Base-by-base conservation (phyloP, 2,113 vertebrate species). In the Terrapene triunguis region DNA sequence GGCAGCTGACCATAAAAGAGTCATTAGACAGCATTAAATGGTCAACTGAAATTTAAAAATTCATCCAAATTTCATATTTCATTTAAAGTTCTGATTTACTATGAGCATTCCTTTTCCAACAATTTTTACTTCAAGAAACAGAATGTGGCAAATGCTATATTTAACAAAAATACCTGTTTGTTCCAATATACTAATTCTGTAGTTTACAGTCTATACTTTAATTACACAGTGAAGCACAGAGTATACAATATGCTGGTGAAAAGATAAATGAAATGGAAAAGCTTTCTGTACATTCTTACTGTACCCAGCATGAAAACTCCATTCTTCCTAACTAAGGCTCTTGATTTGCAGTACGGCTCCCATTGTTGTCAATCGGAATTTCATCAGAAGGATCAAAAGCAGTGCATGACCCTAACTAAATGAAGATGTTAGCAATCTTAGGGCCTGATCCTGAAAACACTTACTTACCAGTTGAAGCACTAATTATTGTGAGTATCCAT, bases 141-240 rank as follows among this genome's bases (percentile, higher is more conserved):
- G 55, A 57, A 62, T 81, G 72, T 81, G 81, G 47, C 55, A 89
- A 95, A 91, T 59, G 85, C 10, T 74, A 42, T 9, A 57, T 57
- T 94, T 79, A 72, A 47, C 48, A 74, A 88, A 57, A 96, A 82
- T 48, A 94, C 84, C 65, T 94, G 87, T 84, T 95, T 83, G 69
- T 57, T 97, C 82, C 54, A 87, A 55, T 76, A 87, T 42, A 82
- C 59, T 57, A 90, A 10, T 55, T 24, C 22, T 92, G 65, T 47
- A 93, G 84, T 82, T 96, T 93, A 88, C n/a, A 89, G 94, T 94
- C 89, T 95, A 62, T 79, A 79, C 83, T 88, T 51, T 87, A 50
- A 50, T 50, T 50, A 50, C 50, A 50, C 50, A 50, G 50, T 50
- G 50, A 50, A 50, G 50, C 13, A 35, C 44, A n/a, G 6, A 38